Conservation (phyloP, 53 echinoderm and acorn worm species). For the Mesocentrotus franciscanus region DNA sequence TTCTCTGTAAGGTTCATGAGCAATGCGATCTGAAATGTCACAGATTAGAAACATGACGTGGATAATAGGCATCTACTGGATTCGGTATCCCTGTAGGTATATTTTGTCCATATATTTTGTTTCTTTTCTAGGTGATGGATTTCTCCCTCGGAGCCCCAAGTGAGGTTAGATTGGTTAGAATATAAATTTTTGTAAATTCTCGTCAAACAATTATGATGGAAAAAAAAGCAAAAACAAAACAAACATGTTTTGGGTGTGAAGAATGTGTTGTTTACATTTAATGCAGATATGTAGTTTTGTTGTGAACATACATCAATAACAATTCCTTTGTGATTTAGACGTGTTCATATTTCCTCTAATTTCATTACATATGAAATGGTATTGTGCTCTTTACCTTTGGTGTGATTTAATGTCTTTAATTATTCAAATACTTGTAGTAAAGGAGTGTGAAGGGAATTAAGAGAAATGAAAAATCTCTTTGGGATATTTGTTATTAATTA, state of each 20-base stretch:
- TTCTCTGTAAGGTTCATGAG: neutral
- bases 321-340: neutral
- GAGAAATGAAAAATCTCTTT: no score
- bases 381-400: no score
- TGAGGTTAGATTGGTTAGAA: neutral
- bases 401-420: no score
- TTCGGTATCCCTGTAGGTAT: neutral
- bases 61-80: neutral
- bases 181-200: neutral
- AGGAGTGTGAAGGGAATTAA: no score
- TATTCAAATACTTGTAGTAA: no score
- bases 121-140: constrained; percentile 2
- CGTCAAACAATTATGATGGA: neutral
- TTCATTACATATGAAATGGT: no score
- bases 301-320: neutral
- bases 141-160: neutral
- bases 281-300: neutral
- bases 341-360: neutral
- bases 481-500: no score
- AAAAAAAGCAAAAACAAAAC: neutral
- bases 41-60: constrained; percentile 33
- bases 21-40: constrained; percentile 17
- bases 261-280: neutral
- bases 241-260: neutral
- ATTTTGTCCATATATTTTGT: neutral